A percentile compares a stretch with the other conserved stretches of the same genome.
phyloP scores from a whole-genome alignment of 1,140 invertebrate species.

The Diuraphis noxia region DNA sequence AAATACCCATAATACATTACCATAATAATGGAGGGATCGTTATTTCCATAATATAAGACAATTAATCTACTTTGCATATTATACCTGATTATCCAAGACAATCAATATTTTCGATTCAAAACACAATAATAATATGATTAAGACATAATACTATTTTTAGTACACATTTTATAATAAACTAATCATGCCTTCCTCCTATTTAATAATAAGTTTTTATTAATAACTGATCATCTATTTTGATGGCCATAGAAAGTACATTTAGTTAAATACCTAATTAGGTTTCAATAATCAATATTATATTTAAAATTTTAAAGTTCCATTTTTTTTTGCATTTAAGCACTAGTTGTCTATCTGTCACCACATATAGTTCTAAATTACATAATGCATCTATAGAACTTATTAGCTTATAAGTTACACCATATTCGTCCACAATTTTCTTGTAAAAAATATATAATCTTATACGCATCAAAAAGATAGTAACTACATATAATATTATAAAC shows the following conservation, averaged over 20 bases:
- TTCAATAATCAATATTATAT: background rate
- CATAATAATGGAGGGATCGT: background rate
- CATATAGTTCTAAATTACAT: background rate
- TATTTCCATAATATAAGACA: background rate
- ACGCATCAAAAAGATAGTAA: background rate
- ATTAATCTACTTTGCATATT: background rate
- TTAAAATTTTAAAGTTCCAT: background rate
- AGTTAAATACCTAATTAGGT: background rate
- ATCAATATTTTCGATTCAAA: background rate
- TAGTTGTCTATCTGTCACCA: background rate
- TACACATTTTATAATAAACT: background rate
- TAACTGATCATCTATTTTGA: background rate
- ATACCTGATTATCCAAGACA: background rate
- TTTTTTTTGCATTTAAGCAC: background rate
- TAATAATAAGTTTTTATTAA: too few species aligned
- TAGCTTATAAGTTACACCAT: background rate
- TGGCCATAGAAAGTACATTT: background rate
- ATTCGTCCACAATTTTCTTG: background rate
- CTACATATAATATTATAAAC: too few species aligned
- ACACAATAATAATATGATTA: background rate
- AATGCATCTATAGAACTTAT: background rate
- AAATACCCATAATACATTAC: background rate
- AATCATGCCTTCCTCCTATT: background rate
- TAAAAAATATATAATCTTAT: background rate
- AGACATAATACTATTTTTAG: background rate